Evolutionary conservation across 2,797 vertebrate genomes (phyloP).

Genomic region (Amazona finschi): DNA sequence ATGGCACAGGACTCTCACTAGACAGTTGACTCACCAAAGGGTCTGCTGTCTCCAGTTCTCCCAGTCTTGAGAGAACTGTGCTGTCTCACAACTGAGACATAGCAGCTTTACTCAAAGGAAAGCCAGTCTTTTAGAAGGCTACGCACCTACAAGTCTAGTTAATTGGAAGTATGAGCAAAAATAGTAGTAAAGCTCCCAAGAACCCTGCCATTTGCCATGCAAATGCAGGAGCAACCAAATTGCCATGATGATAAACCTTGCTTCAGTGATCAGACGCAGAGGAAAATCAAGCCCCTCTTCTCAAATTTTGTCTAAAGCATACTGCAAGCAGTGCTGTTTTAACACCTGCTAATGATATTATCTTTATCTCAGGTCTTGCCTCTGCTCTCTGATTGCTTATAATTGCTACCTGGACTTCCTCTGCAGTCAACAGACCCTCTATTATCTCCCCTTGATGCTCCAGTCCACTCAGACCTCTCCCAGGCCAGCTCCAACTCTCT

Average conservation of each 20-base stretch:
- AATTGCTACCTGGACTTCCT: conserved; percentile 12
- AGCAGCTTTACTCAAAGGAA: neutral
- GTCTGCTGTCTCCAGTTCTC: neutral
- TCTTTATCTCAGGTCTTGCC: neutral
- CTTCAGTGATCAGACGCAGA: neutral
- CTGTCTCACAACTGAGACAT: neutral
- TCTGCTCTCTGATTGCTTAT: neutral
- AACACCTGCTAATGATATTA: neutral
- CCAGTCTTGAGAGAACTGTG: neutral
- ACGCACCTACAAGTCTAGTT: neutral
- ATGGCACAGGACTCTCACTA: neutral
- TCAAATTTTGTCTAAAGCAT: neutral
- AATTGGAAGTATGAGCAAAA: neutral
- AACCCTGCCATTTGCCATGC: neutral
- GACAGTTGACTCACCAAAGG: neutral
- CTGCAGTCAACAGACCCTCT: neutral
- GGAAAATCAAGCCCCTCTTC: neutral
- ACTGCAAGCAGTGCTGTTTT: neutral
- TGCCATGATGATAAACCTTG: neutral
- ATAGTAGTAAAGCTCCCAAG: neutral
- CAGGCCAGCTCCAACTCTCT: neutral
- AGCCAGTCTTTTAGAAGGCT: neutral
- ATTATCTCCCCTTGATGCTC: conserved; percentile 18
- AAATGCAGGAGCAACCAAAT: neutral
- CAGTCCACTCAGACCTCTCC: conserved; percentile 25